Percentiles rank a stretch among this genome's conserved stretches.
Evolutionary conservation across 1,140 invertebrate species (phyloP).

Genomic region (Drosophila seguyi): DNA sequence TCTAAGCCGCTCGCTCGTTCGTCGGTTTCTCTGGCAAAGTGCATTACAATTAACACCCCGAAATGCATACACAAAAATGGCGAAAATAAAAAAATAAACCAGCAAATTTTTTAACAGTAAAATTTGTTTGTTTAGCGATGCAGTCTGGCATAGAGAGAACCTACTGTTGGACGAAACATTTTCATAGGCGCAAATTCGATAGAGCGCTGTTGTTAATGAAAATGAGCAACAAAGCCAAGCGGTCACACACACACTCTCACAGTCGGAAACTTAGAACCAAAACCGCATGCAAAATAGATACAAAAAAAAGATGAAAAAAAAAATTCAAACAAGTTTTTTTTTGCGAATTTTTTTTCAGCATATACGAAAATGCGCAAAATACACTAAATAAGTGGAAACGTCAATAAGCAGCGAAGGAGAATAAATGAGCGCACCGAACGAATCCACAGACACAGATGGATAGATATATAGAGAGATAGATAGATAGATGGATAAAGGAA

Average conservation of each 20-base stretch:
- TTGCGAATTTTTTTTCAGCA: slow-evolving; percentile 54
- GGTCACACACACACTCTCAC: slow-evolving; percentile 38
- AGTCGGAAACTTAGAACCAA: slow-evolving; percentile 28
- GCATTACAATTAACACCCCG: slow-evolving; percentile 82
- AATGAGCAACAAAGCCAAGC: slow-evolving; percentile 80
- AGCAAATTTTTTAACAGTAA: slow-evolving; percentile 68
- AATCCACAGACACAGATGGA: slow-evolving; percentile 53
- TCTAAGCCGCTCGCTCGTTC: slow-evolving; percentile 26
- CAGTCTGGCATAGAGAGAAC: slow-evolving; percentile 51
- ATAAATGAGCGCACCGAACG: slow-evolving; percentile 64
- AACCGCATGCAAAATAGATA: slow-evolving; percentile 72
- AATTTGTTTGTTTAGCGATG: slow-evolving; percentile 74
- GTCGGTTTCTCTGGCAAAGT: slow-evolving; percentile 66
- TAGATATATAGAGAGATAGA: slow-evolving; percentile 7
- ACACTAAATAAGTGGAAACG: slow-evolving; percentile 81
- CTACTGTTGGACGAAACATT: slow-evolving; percentile 72
- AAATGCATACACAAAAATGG: slow-evolving; percentile 64
- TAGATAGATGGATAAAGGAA: slow-evolving; percentile 13
- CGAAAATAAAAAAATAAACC: slow-evolving; percentile 15
- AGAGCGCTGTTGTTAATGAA: slow-evolving; percentile 76
- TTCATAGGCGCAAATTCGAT: slow-evolving; percentile 33
- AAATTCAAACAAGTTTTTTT: slow-evolving; percentile 64
- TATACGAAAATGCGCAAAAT: slow-evolving; percentile 79
- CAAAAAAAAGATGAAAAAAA: slow-evolving; percentile 14
- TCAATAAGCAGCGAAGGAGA: slow-evolving; percentile 66